Conservation (phyloP, 2,113 vertebrate genomes). For the Dolichotis patagonum region DNA sequence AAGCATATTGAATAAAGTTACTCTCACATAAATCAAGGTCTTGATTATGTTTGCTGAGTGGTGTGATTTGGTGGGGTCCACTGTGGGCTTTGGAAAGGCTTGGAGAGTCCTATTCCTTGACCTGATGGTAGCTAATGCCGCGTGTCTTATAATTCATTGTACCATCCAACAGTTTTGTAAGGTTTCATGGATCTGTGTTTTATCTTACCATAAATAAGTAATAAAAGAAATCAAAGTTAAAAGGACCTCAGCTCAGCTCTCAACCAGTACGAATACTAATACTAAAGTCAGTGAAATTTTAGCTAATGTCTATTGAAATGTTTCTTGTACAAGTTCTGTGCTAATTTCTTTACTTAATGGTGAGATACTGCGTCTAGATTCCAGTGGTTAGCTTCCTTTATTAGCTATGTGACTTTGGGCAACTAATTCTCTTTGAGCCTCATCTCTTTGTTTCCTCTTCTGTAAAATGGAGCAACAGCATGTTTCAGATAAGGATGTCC, state of each 20-base stretch:
- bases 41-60: not conserved
- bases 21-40: not conserved
- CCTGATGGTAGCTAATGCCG: not conserved
- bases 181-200: not conserved
- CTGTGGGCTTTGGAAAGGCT: not conserved
- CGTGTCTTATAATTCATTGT: not conserved
- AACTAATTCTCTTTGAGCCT: not conserved
- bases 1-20: not conserved
- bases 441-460: not conserved
- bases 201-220: conserved; percentile 15
- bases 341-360: not conserved
- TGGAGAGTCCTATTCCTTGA: not conserved
- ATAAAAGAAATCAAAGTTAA: not conserved
- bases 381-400: not conserved
- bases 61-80: not conserved
- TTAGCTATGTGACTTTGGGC: not conserved
- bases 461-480: not conserved
- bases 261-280: not conserved
- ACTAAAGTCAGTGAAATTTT: not conserved
- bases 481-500: not conserved
- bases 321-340: not conserved
- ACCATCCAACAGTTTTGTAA: not conserved
- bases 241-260: not conserved
- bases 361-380: not conserved
- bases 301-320: not conserved